Percentiles rank a stretch among this genome's conserved stretches.
These are phyloP conservation scores for Cynaeus angustus DNA, from an alignment of 2,888 invertebrate genomes.

Conservation along the genomic window DNA sequence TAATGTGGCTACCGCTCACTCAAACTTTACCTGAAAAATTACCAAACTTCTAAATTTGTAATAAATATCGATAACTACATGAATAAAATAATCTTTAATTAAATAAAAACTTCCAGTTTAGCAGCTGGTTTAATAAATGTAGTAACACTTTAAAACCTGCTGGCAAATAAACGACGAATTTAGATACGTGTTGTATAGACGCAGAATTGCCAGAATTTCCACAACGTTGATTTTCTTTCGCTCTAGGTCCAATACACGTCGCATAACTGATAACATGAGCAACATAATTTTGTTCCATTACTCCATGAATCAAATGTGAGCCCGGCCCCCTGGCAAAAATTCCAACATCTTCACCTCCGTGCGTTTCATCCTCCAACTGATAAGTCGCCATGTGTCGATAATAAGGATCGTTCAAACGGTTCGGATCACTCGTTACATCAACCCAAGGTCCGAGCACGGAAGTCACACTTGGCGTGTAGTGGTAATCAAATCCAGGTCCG, in stretches of 20 bases:
- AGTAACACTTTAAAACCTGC: too few relatives aligned
- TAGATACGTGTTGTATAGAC: neutral
- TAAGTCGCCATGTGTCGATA: conserved; percentile 73
- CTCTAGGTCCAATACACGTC: conserved; percentile 78
- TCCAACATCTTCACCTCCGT: conserved; percentile 82
- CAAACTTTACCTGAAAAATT: too few relatives aligned
- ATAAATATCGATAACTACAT: too few relatives aligned
- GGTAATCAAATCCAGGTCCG: conserved; percentile 76
- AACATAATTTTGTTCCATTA: conserved; percentile 91
- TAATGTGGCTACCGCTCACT: too few relatives aligned
- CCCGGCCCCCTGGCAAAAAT: conserved; percentile 80
- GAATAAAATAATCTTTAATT: too few relatives aligned
- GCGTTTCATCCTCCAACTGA: conserved; percentile 75
- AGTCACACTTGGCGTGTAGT: conserved; percentile 67
- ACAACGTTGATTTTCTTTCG: conserved; percentile 42
- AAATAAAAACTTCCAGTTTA: too few relatives aligned
- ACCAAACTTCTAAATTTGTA: too few relatives aligned
- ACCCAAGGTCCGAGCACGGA: conserved; percentile 67
- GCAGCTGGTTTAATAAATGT: too few relatives aligned
- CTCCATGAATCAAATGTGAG: conserved; percentile 87
- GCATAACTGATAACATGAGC: conserved; percentile 87
- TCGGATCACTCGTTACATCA: conserved; percentile 64
- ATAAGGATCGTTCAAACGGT: conserved; percentile 67
- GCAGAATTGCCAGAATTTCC: neutral
- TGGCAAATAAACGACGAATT: too few relatives aligned